Percentiles rank a stretch among this genome's conserved stretches.
Conservation (phyloP, 2,797 vertebrate species). For the Pseudochirops cupreus region DNA sequence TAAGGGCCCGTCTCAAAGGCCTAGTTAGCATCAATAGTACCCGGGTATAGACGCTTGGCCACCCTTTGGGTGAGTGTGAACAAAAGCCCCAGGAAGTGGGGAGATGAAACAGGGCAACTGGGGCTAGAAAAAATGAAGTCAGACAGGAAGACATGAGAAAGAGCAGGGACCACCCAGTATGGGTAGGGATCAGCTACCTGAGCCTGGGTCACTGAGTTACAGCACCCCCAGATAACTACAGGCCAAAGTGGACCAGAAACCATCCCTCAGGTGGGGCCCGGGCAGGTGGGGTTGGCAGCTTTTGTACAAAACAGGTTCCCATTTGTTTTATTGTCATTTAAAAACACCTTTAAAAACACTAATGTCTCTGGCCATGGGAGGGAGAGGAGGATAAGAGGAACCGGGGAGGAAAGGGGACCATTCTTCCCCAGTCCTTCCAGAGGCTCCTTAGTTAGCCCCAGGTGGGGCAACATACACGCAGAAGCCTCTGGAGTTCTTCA, state of each 20-base stretch:
- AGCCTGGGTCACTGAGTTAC: not conserved
- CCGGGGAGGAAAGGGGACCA: slow-evolving; percentile 4
- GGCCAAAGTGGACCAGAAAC: not conserved
- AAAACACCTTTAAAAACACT: slow-evolving; percentile 77
- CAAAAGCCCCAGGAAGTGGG: not conserved
- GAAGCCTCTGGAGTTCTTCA: not conserved
- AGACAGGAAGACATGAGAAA: not conserved
- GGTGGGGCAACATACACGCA: not conserved
- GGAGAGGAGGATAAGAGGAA: not conserved
- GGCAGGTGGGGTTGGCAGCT: not conserved
- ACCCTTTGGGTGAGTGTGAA: not conserved
- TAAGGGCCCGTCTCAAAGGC: not conserved
- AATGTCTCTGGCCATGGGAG: slow-evolving; percentile 64
- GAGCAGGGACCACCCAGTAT: not conserved
- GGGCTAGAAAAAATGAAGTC: not conserved
- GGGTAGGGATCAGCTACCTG: not conserved
- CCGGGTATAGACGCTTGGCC: not conserved
- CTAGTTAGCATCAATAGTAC: no score
- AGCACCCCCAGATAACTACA: not conserved
- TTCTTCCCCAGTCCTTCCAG: not conserved
- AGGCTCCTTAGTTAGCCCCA: not conserved
- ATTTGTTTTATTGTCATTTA: slow-evolving; percentile 79
- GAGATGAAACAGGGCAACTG: not conserved
- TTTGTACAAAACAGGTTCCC: slow-evolving; percentile 57
- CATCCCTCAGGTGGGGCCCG: no score